phyloP scores from a whole-genome alignment of 2,113 vertebrate genomes.

The Rynchops niger region DNA sequence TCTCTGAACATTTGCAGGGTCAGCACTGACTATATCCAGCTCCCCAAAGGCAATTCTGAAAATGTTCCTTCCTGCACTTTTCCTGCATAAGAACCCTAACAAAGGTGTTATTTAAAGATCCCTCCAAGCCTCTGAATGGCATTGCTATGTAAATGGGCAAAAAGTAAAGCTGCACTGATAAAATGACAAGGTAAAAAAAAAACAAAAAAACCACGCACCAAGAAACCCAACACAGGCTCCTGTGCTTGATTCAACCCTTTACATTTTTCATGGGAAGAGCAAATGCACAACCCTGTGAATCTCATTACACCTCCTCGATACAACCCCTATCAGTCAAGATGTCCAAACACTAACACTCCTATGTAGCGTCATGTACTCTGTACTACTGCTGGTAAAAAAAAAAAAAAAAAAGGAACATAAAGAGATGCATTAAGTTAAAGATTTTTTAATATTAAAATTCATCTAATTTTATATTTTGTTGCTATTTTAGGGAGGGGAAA shows the following conservation, averaged over 20 bases:
- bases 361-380: background rate
- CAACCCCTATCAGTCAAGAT: accelerated
- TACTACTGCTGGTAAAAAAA: background rate
- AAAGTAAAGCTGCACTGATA: background rate
- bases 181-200: background rate
- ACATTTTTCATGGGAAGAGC: background rate
- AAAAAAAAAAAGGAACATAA: background rate
- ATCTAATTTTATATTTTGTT: background rate
- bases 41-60: conserved; percentile 40
- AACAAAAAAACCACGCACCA: no score
- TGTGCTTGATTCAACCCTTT: background rate
- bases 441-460: background rate
- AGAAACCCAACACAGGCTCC: background rate
- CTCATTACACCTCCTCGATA: background rate
- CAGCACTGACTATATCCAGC: conserved; percentile 56
- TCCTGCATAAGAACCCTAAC: background rate
- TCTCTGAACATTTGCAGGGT: conserved; percentile 51
- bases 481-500: background rate
- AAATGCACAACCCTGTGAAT: background rate
- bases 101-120: conserved; percentile 62
- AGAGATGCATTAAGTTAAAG: background rate
- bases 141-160: background rate
- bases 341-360: background rate
- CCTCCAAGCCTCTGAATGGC: background rate
- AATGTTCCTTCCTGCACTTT: conserved; percentile 43